Base-by-base conservation (phyloP, 35 echinoderm and acorn worm genomes). In the Ophioderma brevispina region DNA sequence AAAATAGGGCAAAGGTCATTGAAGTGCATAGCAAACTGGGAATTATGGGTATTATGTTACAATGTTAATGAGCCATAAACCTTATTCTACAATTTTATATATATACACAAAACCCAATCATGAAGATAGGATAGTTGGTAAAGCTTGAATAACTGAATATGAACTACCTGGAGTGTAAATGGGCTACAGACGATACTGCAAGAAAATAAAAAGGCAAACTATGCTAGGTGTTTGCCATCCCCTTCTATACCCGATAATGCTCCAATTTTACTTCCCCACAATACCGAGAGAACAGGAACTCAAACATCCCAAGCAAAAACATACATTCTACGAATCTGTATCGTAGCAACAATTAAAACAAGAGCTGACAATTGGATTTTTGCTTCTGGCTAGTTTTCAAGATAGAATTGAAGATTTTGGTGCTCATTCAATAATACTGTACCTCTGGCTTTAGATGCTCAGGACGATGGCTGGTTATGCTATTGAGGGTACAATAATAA, bases 401-500 rank as follows among this genome's bases (percentile, higher is more conserved):
- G 3, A 18, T 30, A 70, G n/a, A 70, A 30, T 70, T 8, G 59
- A 25, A 70, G 28, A 18, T 25, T 25, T n/a, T 70, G 59, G 59
- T 70, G 59, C 59, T 70, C 41, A 46, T 46, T 46, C n/a, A n/a
- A n/a, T 8, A 52, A 70, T 70, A 70, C 59, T 70, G 59, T 70
- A 70, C 59, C 59, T 70, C 59, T 15, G 59, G n/a, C 59, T 3
- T 70, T 18, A 13, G 59, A 13, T 70, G 59, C 59, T 70, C 59
- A 70, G 59, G 59, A 13, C n/a, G 10, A 25, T 46, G 41, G 59
- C 28, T 25, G 59, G 59, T 70, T 30, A 15, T 8, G 59, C 59
- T 70, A 70, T 70, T 70, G 4, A 46, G 59, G 59, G 59, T 70
- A 70, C 59, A 70, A 70, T 70, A 70, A 70, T 70, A 70, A 70